Percentiles rank a stretch among this genome's conserved stretches.
These are phyloP conservation scores for Megaustenia siamemsis DNA, from an alignment of 2,888 invertebrate genomes.

Conservation along the genomic window DNA sequence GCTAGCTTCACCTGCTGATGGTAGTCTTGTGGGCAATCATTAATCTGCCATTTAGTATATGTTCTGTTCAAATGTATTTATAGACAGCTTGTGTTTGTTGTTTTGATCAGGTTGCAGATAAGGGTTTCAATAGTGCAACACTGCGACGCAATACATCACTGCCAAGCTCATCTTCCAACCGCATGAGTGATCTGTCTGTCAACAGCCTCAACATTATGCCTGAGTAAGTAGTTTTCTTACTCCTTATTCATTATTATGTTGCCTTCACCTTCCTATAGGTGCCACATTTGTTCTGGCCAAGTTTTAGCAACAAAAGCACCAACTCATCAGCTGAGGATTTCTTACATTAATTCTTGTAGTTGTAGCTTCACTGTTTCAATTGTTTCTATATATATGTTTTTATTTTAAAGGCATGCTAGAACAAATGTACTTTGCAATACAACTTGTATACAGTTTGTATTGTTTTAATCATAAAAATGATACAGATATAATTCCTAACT, in stretches of 20 bases:
- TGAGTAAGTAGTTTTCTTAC: conserved; percentile 52
- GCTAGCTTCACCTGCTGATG: too few relatives aligned
- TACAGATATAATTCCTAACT: too few relatives aligned
- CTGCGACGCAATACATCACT: conserved; percentile 60
- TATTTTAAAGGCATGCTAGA: neutral
- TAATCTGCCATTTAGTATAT: too few relatives aligned
- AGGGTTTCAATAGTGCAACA: conserved; percentile 58
- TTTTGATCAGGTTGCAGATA: conserved; percentile 60
- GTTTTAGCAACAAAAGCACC: too few relatives aligned
- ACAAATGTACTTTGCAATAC: neutral
- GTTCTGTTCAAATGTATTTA: too few relatives aligned
- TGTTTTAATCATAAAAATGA: too few relatives aligned
- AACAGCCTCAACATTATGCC: conserved; percentile 48
- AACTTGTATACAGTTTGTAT: too few relatives aligned
- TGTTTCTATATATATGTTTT: neutral
- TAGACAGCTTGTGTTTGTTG: neutral
- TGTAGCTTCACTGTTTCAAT: too few relatives aligned
- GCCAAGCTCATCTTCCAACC: conserved; percentile 55
- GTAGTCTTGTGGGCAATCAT: too few relatives aligned
- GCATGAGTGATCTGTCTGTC: conserved; percentile 56
- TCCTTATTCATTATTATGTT: neutral
- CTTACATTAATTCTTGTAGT: too few relatives aligned
- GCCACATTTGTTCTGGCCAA: too few relatives aligned
- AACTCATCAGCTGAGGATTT: too few relatives aligned
- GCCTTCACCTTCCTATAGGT: neutral